phyloP scores from a whole-genome alignment of 2,113 vertebrate species.

The Percina caprodes region DNA sequence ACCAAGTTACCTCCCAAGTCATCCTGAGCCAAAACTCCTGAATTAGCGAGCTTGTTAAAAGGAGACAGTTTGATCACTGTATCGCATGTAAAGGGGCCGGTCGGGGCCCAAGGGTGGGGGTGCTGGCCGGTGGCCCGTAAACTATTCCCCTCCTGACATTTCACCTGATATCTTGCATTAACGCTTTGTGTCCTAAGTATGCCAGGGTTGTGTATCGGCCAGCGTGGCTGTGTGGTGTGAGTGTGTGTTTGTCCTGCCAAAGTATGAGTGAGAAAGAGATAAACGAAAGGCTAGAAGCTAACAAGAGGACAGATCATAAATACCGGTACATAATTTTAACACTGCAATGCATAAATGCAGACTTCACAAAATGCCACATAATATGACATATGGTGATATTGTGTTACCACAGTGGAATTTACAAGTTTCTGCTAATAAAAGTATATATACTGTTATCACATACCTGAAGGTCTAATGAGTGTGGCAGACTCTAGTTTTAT shows the following conservation, averaged over 20 bases:
- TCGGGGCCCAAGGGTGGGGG: fast-evolving
- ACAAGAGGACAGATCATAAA: not conserved
- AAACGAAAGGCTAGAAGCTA: constrained; percentile 1
- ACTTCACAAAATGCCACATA: not conserved
- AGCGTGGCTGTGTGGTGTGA: constrained; percentile 10
- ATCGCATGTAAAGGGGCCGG: not conserved
- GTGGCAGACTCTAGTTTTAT: not conserved
- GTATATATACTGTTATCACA: not conserved
- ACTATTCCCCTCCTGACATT: constrained; percentile 67
- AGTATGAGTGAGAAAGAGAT: constrained; percentile 18
- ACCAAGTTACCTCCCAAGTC: not conserved
- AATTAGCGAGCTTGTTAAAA: constrained; percentile 63
- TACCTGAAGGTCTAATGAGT: not conserved
- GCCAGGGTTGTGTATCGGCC: constrained; percentile 14
- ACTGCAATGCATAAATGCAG: not conserved
- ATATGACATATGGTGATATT: not conserved
- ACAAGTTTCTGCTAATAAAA: not conserved
- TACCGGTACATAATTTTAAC: not conserved
- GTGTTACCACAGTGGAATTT: not conserved
- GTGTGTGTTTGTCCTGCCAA: constrained; percentile 13
- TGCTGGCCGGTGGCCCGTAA: not conserved
- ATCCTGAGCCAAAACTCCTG: constrained; percentile 19
- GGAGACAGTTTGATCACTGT: constrained; percentile 57
- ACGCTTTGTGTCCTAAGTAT: constrained; percentile 10
- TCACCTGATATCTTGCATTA: constrained; percentile 70